Conservation (phyloP, 2,888 invertebrate genomes). For the Crematogaster levior region DNA sequence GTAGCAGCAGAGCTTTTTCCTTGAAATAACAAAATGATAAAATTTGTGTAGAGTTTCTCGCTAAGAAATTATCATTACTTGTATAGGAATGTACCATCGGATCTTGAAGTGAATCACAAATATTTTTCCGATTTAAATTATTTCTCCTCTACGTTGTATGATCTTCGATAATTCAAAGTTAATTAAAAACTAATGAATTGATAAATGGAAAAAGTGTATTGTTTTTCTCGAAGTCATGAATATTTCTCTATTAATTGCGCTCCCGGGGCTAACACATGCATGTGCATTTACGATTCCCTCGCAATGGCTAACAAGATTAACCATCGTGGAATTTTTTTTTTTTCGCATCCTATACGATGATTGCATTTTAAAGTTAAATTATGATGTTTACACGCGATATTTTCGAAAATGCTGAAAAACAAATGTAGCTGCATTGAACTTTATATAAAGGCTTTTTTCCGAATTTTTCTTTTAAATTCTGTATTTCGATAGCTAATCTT, state of each 20-base stretch:
- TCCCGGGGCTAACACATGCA: neutral
- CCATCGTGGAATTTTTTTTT: neutral
- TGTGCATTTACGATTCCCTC: constrained; percentile 2
- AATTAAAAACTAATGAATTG: constrained; percentile 8
- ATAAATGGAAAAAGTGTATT: constrained; percentile 8
- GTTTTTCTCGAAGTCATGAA: constrained; percentile 11
- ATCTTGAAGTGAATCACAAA: neutral
- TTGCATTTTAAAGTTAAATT: constrained; percentile 51
- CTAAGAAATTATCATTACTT: neutral
- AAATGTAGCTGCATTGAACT: neutral
- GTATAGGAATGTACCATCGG: neutral
- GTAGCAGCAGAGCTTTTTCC: neutral
- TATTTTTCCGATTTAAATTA: neutral
- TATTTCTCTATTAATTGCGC: constrained; percentile 21
- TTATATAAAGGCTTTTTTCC: neutral
- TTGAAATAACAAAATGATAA: neutral
- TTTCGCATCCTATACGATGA: constrained; percentile 12
- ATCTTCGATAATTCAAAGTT: neutral
- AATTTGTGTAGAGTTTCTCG: neutral
- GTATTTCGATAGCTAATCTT: neutral
- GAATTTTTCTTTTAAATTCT: neutral
- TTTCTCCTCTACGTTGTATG: neutral
- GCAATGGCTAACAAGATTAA: neutral
- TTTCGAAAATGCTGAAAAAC: neutral
- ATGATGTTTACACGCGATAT: neutral